Evolutionary conservation across 2,113 vertebrate species (phyloP).

Genomic region (Forbesichthys agassizii): DNA sequence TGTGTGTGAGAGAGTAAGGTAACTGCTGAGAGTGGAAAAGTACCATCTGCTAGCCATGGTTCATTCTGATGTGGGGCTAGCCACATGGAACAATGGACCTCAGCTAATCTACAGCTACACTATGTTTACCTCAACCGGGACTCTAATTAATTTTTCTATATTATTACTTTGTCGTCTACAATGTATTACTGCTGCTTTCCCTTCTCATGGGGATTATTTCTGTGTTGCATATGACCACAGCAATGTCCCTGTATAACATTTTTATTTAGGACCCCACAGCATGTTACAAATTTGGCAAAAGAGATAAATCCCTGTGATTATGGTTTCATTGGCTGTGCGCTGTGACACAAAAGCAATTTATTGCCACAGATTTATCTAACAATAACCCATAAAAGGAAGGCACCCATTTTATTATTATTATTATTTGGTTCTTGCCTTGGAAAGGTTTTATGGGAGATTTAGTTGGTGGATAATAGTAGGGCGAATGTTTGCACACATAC

Average conservation of each 20-base stretch:
- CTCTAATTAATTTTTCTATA: conserved; percentile 41
- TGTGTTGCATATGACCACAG: conserved; percentile 15
- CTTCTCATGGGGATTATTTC: conserved; percentile 19
- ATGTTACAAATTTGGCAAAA: neutral
- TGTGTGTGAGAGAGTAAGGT: conserved; percentile 29
- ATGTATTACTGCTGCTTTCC: conserved; percentile 1
- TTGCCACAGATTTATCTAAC: conserved; percentile 23
- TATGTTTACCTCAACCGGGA: conserved; percentile 17
- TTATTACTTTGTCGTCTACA: conserved; percentile 26
- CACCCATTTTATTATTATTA: neutral
- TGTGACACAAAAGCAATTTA: conserved; percentile 2
- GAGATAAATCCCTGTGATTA: conserved; percentile 9
- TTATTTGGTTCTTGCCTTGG: neutral
- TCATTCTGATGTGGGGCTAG: conserved; percentile 43
- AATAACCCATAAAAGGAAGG: neutral
- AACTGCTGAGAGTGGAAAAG: conserved; percentile 36
- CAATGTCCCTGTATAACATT: conserved; percentile 31
- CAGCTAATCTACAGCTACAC: conserved; percentile 38
- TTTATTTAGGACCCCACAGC: neutral
- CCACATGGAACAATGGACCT: conserved; percentile 40
- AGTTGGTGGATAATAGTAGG: neutral
- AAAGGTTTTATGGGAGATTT: neutral
- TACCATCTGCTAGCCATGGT: conserved; percentile 51
- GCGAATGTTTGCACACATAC: conserved; percentile 12
- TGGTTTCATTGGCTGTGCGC: conserved; percentile 12